Evolutionary conservation across 2,113 vertebrate species (phyloP).

Genomic region (Antigone vipio): DNA sequence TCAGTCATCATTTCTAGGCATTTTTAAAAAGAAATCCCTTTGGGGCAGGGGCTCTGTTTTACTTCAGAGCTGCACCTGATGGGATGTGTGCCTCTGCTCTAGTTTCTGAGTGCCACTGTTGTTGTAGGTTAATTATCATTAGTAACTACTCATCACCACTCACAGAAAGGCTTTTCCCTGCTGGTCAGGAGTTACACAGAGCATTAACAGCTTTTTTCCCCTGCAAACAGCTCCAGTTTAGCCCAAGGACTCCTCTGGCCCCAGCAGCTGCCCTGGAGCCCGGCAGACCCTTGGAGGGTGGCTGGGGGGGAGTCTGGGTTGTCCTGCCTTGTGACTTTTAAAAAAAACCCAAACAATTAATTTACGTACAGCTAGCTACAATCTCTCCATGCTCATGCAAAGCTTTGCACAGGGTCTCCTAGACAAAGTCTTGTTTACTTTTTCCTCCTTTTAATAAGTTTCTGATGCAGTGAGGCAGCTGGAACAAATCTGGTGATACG

Average conservation of each 20-base stretch:
- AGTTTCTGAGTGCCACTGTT: background rate
- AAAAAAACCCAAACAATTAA: too few species aligned
- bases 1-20: background rate
- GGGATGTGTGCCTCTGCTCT: background rate
- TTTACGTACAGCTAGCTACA: background rate
- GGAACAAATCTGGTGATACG: background rate
- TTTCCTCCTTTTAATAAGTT: background rate
- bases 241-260: background rate
- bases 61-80: background rate
- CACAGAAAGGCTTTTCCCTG: background rate
- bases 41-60: background rate
- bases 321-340: background rate
- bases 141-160: slow-evolving; percentile 4
- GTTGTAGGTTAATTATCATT: slow-evolving; percentile 14
- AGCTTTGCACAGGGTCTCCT: background rate
- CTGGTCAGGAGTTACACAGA: background rate
- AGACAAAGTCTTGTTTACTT: background rate
- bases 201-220: background rate
- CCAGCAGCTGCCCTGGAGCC: background rate
- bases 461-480: background rate
- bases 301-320: background rate
- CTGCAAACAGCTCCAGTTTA: background rate
- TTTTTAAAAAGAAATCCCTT: background rate
- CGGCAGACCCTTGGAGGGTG: background rate
- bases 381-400: background rate